These are phyloP conservation scores for Rhaphigaster nebulosa DNA, from an alignment of 2,888 invertebrate genomes.

Conservation along the genomic window DNA sequence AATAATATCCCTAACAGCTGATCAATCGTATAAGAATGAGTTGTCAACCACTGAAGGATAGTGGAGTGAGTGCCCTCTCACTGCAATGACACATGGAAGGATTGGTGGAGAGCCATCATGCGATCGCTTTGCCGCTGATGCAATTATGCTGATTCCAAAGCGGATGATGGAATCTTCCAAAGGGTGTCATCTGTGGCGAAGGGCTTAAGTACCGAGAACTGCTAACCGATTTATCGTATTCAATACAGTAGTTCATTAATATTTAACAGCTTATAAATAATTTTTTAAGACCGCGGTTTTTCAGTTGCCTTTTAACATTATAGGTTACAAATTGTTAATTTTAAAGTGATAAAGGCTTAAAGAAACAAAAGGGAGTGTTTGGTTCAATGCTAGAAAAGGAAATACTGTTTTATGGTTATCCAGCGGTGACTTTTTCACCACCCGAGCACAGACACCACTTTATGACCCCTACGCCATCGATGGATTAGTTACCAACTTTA, in stretches of 20 bases:
- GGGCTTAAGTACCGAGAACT: not conserved
- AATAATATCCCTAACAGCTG: not conserved
- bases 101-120: not conserved
- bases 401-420: too few relatives aligned
- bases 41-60: not conserved
- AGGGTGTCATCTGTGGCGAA: slow-evolving; percentile 10
- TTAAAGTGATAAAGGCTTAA: not conserved
- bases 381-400: not conserved
- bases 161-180: slow-evolving; percentile 17
- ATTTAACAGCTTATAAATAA: not conserved
- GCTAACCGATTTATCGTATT: not conserved
- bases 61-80: not conserved
- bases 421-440: too few relatives aligned
- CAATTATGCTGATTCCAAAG: slow-evolving; percentile 11
- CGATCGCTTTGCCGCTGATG: slow-evolving; percentile 17
- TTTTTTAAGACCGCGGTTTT: not conserved
- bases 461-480: too few relatives aligned
- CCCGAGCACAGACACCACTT: too few relatives aligned
- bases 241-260: not conserved
- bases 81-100: not conserved
- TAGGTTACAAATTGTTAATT: not conserved
- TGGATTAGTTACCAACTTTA: too few relatives aligned
- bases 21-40: not conserved
- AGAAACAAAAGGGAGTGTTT: too few relatives aligned
- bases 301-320: not conserved